Percentiles rank a stretch among this genome's conserved stretches.
These are phyloP conservation scores for Verasper variegatus DNA, from an alignment of 2,113 vertebrate species.

Conservation along the genomic window DNA sequence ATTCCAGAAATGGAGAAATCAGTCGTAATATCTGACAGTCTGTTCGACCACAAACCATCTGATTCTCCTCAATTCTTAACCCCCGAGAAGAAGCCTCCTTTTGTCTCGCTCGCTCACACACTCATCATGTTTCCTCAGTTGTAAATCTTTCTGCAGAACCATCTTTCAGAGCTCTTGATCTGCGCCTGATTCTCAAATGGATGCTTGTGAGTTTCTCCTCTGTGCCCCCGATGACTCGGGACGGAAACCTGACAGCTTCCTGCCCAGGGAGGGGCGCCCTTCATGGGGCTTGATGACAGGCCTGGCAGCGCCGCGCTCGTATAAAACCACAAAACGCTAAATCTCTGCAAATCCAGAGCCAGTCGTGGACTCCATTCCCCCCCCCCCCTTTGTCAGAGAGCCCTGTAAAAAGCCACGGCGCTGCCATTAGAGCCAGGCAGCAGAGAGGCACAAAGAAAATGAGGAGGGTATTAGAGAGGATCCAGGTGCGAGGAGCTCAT, in stretches of 20 bases:
- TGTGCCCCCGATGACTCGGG: conserved; percentile 36
- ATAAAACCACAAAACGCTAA: conserved; percentile 1
- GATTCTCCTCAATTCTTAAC: conserved; percentile 21
- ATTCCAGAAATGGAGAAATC: conserved; percentile 15
- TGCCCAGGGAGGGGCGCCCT: background rate
- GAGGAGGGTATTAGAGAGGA: conserved; percentile 33
- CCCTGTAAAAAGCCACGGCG: background rate
- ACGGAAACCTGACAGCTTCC: conserved; percentile 9
- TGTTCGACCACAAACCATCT: background rate
- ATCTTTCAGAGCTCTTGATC: conserved; percentile 29
- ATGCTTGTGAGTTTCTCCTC: conserved; percentile 1
- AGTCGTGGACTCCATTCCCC: background rate
- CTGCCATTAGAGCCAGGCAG: conserved; percentile 12
- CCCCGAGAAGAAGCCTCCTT: background rate
- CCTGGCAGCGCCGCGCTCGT: background rate
- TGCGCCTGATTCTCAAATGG: conserved; percentile 6
- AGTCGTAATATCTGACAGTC: background rate
- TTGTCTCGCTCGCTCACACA: conserved; percentile 12
- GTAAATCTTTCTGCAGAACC: conserved; percentile 31
- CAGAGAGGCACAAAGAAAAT: conserved; percentile 18
- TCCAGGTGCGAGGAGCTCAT: conserved; percentile 41
- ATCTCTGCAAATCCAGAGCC: conserved; percentile 29
- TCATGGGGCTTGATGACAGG: conserved; percentile 4
- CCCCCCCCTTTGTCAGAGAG: background rate
- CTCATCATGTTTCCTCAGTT: conserved; percentile 18